Evolutionary conservation across 2,888 invertebrate genomes (phyloP), one percentile per base, ranked within the genome.

Genomic region (Petrolisthes cinctipes): DNA sequence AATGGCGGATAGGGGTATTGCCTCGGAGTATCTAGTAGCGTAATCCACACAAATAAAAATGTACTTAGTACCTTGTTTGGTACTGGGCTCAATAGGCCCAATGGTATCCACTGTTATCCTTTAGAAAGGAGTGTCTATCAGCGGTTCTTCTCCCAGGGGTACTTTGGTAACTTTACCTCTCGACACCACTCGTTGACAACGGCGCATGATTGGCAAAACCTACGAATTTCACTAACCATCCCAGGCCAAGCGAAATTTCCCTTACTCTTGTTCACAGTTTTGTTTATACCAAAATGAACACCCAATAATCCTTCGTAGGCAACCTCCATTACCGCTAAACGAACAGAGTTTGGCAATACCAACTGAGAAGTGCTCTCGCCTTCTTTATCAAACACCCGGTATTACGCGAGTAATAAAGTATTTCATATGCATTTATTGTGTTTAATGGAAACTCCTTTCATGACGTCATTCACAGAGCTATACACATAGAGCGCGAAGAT

Each of bases 121-220:
- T n/a, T 75, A 56, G 57, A 86, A 86, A 7, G 86, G 86, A 5
- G 51, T 56, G n/a, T 75, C 75, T 37, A 82, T 75, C 3, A 86
- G 51, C 3, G 82, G 82, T n/a, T 53, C 57, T 17, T 73, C 76
- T 5, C 37, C 57, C n/a, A 86, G 20, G 14, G 82, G 82, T 5
- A 82, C 76, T 56, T 82, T 82, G 1, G 9, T 51, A 4, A 57
- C 23, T 5, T 73, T 82, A 11, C 53, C 82, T 17, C 37, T 11
- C 9, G 66, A 37, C 4, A 82, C 37, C 53, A 14, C 54, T 17
- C 82, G 14, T 54, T 86, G 82, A 20, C 86, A 82, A 3, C 75
- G 23, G 20, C 86, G 51, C 82, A 82, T 53, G 86, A 86, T n/a
- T 75, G 23, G n/a, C 82, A 71, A 51, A 54, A 57, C 7, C 66